Percentiles rank a stretch among this genome's conserved stretches.
These are phyloP conservation scores for Actinia tenebrosa DNA, from an alignment of 64 coral and sea anemone genomes.

Conservation along the genomic window DNA sequence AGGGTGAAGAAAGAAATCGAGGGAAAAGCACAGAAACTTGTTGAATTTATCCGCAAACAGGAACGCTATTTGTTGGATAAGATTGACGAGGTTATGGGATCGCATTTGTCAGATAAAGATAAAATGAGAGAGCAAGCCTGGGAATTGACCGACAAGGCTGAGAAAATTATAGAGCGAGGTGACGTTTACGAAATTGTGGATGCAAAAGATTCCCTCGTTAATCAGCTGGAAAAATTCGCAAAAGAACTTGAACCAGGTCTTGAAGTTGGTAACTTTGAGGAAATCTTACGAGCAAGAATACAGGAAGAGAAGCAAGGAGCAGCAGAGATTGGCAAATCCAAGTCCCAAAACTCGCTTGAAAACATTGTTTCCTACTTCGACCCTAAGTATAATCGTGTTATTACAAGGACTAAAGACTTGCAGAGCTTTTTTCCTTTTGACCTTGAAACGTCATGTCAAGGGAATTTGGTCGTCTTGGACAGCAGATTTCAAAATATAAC, in stretches of 20 bases:
- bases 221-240: not conserved
- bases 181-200: not conserved
- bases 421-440: slow-evolving; percentile 1
- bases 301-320: not conserved
- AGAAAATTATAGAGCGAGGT: not conserved
- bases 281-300: not conserved
- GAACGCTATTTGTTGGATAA: not conserved
- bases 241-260: not conserved
- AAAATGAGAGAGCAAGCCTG: not conserved
- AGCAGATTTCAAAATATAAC: slow-evolving; percentile 14
- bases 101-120: not conserved
- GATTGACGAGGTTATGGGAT: not conserved
- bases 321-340: not conserved
- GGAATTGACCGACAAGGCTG: not conserved
- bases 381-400: not conserved
- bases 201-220: slow-evolving; percentile 4
- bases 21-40: not conserved
- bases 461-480: not conserved
- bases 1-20: not conserved
- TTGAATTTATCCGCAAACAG: not conserved
- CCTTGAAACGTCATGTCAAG: not conserved
- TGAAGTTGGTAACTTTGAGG: not conserved
- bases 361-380: slow-evolving; percentile 4
- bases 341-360: not conserved
- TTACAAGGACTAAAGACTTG: not conserved